Evolutionary conservation across 2,113 vertebrate species (phyloP).

Genomic region (Gymnogyps californianus): DNA sequence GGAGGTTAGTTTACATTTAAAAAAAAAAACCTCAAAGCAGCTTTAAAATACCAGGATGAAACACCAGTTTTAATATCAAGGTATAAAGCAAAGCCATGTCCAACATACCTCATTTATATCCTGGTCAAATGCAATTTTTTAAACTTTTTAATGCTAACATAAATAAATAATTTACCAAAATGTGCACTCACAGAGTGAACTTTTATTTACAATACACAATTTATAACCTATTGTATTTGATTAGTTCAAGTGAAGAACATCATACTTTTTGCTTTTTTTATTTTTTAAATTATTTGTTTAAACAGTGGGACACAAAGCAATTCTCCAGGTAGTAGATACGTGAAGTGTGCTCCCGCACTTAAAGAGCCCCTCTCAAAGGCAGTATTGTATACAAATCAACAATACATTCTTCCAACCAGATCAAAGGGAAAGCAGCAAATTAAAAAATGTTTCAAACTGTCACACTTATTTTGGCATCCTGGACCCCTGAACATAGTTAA

Average conservation of each 20-base stretch:
- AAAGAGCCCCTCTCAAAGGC: constrained; percentile 80
- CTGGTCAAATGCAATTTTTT: constrained; percentile 89
- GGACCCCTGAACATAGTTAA: constrained; percentile 79
- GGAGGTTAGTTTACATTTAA: constrained; percentile 87
- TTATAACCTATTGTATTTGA: constrained; percentile 92
- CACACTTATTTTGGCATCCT: constrained; percentile 86
- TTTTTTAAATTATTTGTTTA: constrained; percentile 19
- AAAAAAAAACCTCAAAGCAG: constrained; percentile 74
- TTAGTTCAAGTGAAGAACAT: constrained; percentile 85
- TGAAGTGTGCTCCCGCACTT: constrained; percentile 78
- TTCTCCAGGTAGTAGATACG: constrained; percentile 76
- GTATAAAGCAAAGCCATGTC: constrained; percentile 81
- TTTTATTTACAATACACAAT: constrained; percentile 99
- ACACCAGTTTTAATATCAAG: constrained; percentile 85
- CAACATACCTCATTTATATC: constrained; percentile 80
- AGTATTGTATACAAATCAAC: constrained; percentile 77
- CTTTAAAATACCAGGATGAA: constrained; percentile 88
- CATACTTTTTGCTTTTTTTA: constrained; percentile 76
- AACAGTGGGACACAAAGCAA: constrained; percentile 77
- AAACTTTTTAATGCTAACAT: constrained; percentile 93
- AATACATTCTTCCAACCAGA: constrained; percentile 79
- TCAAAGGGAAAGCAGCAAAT: constrained; percentile 84
- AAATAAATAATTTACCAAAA: constrained; percentile 99
- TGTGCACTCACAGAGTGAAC: constrained; percentile 99
- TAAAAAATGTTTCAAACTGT: constrained; percentile 78